Percentiles rank a stretch among this genome's conserved stretches.
Conservation (phyloP, 2,797 vertebrate species). For the Gephyroberyx darwinii region DNA sequence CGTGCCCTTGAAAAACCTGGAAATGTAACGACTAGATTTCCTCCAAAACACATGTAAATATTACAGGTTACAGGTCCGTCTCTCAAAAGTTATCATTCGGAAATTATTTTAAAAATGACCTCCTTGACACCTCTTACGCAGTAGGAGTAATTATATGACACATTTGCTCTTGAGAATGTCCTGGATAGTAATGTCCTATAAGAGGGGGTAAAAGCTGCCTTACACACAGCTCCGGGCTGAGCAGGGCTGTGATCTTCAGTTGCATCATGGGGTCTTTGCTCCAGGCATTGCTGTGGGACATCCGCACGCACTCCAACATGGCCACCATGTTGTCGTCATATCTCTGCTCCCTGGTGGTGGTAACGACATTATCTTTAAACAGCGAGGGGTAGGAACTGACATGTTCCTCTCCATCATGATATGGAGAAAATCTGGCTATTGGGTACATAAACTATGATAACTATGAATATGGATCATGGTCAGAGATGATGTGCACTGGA, state of each 20-base stretch:
- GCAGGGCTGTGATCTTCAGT: constrained; percentile 88
- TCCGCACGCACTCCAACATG: constrained; percentile 87
- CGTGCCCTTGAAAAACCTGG: not conserved
- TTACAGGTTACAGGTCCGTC: too few species aligned
- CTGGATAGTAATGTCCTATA: not conserved
- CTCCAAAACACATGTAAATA: too few species aligned
- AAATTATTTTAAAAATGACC: too few species aligned
- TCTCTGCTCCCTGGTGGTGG: constrained; percentile 80
- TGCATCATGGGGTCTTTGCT: constrained; percentile 88
- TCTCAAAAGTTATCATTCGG: too few species aligned
- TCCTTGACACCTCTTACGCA: too few species aligned
- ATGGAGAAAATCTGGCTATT: too few species aligned
- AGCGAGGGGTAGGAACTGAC: not conserved
- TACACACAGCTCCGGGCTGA: constrained; percentile 89
- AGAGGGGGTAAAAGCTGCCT: constrained; percentile 56
- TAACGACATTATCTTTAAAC: not conserved
- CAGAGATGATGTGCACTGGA: not conserved
- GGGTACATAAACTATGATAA: too few species aligned
- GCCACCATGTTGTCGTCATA: constrained; percentile 85
- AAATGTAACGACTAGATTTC: not conserved
- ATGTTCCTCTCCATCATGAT: not conserved
- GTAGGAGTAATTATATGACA: too few species aligned
- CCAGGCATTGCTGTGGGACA: constrained; percentile 81
- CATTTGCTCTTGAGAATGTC: not conserved
- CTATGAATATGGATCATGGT: too few species aligned